Conservation (phyloP, 2,113 vertebrate species). For the Lepidiolamprologus cunningtoni region DNA sequence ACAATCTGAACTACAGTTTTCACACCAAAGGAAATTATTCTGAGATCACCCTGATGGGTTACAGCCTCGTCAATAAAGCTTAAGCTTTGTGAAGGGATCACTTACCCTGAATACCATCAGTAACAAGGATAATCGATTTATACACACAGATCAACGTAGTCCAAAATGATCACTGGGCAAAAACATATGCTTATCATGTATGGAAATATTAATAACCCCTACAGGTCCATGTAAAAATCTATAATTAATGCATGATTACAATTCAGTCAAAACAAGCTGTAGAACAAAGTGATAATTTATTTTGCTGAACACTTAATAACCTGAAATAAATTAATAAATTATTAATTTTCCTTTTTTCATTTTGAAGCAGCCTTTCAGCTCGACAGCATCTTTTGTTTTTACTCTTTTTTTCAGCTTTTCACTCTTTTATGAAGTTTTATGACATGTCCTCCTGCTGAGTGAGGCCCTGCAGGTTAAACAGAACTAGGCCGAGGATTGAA, state of each 20-base stretch:
- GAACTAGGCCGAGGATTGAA: background rate
- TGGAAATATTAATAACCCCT: background rate
- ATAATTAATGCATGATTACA: background rate
- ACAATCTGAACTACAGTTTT: background rate
- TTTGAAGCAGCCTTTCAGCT: background rate
- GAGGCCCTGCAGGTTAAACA: background rate
- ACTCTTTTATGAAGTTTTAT: background rate
- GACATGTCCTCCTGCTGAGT: background rate
- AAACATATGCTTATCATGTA: background rate
- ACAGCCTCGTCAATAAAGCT: background rate
- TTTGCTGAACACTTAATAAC: background rate
- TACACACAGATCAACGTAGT: background rate
- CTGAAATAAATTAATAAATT: background rate
- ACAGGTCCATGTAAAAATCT: accelerated
- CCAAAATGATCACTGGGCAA: background rate
- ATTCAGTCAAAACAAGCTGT: background rate
- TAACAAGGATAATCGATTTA: accelerated
- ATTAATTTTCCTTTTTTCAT: background rate
- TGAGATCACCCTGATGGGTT: accelerated
- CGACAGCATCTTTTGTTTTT: accelerated
- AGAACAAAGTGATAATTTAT: background rate
- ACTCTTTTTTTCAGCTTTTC: background rate
- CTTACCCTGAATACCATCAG: accelerated
- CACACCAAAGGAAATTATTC: background rate
- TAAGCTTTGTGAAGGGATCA: background rate